phyloP scores from a whole-genome alignment of 2,888 invertebrate genomes.

The Anagyrus pseudococci region DNA sequence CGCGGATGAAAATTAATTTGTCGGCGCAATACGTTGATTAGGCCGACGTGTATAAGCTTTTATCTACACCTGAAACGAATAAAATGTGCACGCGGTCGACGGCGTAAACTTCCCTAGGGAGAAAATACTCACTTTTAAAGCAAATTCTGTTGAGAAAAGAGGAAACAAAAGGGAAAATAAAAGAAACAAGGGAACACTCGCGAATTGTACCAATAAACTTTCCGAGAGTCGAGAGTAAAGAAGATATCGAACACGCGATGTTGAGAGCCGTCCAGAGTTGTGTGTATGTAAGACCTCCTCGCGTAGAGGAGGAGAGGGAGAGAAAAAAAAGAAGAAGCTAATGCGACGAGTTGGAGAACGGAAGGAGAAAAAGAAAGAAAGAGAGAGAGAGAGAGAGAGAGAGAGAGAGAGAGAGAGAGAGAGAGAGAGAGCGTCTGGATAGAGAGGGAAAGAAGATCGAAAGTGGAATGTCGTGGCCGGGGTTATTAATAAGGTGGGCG shows the following conservation, averaged over 20 bases:
- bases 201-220: conserved; percentile 31
- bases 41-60: too few relatives aligned
- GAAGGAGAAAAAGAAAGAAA: conserved; percentile 3
- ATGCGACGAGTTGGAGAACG: not conserved
- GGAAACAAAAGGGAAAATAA: not conserved
- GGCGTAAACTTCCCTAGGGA: conserved; percentile 17
- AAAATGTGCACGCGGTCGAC: too few relatives aligned
- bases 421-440: not conserved
- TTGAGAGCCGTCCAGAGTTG: too few relatives aligned
- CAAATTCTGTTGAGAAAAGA: conserved; percentile 12
- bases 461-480: conserved; percentile 43
- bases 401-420: conserved; percentile 2
- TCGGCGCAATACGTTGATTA: too few relatives aligned
- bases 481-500: conserved; percentile 60
- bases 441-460: conserved; percentile 35
- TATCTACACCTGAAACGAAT: too few relatives aligned
- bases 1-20: too few relatives aligned
- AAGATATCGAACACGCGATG: conserved; percentile 38
- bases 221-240: conserved; percentile 21
- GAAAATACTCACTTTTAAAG: conserved; percentile 9
- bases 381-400: too few relatives aligned
- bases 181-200: not conserved
- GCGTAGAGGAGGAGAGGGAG: conserved; percentile 34
- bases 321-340: conserved; percentile 1
- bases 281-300: too few relatives aligned